Conservation (phyloP, 1,140 invertebrate genomes). For the Ceratina japonica region DNA sequence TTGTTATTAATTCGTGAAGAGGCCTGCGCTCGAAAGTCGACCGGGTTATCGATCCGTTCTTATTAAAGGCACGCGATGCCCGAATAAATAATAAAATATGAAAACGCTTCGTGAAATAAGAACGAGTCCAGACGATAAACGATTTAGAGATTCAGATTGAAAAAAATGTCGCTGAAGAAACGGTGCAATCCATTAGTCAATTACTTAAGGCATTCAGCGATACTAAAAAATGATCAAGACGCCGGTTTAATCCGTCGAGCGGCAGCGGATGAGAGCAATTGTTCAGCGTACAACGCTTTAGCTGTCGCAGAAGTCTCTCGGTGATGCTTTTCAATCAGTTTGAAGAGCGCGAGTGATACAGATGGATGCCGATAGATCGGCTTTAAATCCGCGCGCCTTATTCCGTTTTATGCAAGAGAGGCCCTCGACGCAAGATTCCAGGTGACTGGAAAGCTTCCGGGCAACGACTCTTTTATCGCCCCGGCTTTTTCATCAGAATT, state of each 20-base stretch:
- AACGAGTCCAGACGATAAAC: neutral
- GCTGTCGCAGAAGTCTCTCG: neutral
- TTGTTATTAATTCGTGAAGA: too few relatives aligned
- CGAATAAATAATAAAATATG: too few relatives aligned
- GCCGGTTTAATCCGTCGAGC: too few relatives aligned
- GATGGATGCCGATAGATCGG: constrained; percentile 11
- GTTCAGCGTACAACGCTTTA: too few relatives aligned
- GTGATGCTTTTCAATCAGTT: constrained; percentile 7
- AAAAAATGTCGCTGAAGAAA: neutral
- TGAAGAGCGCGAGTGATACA: neutral
- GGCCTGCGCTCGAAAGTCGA: too few relatives aligned
- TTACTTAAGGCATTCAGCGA: too few relatives aligned
- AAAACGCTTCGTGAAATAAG: neutral
- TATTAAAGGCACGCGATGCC: too few relatives aligned
- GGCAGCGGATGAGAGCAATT: neutral
- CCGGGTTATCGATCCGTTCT: too few relatives aligned
- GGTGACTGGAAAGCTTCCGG: constrained; percentile 1
- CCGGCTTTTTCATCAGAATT: constrained; percentile 58
- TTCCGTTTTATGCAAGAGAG: constrained; percentile 11
- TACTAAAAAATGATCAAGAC: too few relatives aligned
- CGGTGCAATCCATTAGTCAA: neutral
- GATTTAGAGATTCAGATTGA: neutral
- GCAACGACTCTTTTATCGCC: constrained; percentile 43
- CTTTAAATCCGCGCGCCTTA: constrained; percentile 30
- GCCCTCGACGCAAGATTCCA: constrained; percentile 11